Conservation (phyloP, 2,888 invertebrate genomes). For the Chydorus sphaericus region DNA sequence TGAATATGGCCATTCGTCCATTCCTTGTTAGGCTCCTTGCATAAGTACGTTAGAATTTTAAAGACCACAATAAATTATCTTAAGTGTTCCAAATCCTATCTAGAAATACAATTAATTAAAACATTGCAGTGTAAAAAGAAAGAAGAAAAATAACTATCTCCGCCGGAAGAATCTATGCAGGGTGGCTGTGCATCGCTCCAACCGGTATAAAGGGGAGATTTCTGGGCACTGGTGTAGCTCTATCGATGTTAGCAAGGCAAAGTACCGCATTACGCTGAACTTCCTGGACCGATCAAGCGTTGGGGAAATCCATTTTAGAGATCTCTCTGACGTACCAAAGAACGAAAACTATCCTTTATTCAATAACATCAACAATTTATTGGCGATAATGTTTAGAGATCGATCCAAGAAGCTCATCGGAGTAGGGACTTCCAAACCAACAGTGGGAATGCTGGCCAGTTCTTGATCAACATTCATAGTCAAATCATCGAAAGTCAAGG, state of each 20-base stretch:
- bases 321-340: not conserved
- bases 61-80: no score
- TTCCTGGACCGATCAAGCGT: not conserved
- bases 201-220: not conserved
- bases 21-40: constrained; percentile 46
- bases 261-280: not conserved
- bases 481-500: not conserved
- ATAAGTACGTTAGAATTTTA: constrained; percentile 46
- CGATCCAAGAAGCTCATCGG: not conserved
- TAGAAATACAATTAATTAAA: not conserved
- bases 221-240: not conserved
- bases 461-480: not conserved
- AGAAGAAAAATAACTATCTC: not conserved
- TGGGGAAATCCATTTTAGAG: not conserved
- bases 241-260: not conserved
- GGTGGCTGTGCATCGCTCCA: not conserved
- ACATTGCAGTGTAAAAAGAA: not conserved
- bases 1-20: no score
- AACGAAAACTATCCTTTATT: not conserved
- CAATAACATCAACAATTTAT: not conserved
- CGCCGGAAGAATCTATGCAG: not conserved
- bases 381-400: not conserved
- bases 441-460: not conserved
- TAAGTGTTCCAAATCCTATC: no score
- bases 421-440: not conserved